Conservation (phyloP, 2,888 invertebrate genomes). For the Lagria hirta region DNA sequence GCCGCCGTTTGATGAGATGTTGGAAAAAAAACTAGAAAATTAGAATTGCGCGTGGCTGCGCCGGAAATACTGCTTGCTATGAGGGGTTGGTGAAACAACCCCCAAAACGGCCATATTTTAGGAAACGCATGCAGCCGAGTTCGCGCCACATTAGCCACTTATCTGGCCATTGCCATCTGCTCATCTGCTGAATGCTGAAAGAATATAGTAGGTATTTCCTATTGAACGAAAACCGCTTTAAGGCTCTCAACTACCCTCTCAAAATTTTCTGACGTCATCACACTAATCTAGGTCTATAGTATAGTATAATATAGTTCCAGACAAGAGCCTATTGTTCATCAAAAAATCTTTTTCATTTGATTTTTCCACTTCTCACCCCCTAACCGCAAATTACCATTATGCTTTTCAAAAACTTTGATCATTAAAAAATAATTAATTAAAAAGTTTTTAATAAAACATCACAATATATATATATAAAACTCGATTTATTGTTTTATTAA, state of each 20-base stretch:
- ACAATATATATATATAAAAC: too few relatives aligned
- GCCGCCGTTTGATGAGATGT: conserved; percentile 17
- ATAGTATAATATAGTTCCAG: conserved; percentile 22
- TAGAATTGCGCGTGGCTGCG: conserved; percentile 10
- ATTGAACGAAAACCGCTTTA: conserved; percentile 17
- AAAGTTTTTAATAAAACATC: too few relatives aligned
- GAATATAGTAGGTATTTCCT: conserved; percentile 22
- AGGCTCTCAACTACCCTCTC: conserved; percentile 16
- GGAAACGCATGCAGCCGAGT: conserved; percentile 29
- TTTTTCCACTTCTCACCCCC: conserved; percentile 21
- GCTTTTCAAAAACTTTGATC: too few relatives aligned
- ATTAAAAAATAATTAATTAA: too few relatives aligned
- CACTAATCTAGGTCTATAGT: conserved; percentile 28
- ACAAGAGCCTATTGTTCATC: conserved; percentile 20
- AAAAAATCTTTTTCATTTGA: conserved; percentile 24
- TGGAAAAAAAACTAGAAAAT: conserved; percentile 21
- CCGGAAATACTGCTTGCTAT: conserved; percentile 22
- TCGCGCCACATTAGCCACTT: conserved; percentile 35
- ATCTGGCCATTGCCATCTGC: conserved; percentile 35
- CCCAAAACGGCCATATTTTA: conserved; percentile 28
- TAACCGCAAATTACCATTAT: too few relatives aligned
- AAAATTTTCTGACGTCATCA: conserved; percentile 17
- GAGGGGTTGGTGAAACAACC: conserved; percentile 20
- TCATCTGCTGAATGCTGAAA: conserved; percentile 30
- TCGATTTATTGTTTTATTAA: too few relatives aligned